Conservation (phyloP, 2,797 vertebrate genomes). For the Eidolon dupreanum region DNA sequence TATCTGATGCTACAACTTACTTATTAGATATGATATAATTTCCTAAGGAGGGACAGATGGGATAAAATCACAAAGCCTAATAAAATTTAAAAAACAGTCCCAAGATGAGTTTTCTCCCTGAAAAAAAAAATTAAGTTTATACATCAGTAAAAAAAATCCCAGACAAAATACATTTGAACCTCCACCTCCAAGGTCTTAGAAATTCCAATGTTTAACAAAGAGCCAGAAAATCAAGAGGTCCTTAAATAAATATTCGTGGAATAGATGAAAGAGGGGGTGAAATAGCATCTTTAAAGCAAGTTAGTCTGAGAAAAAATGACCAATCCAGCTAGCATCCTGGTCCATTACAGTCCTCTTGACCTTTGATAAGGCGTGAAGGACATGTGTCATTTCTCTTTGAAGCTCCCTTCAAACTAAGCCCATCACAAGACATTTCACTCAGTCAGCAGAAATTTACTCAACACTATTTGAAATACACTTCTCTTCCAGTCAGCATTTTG, state of each 20-base stretch:
- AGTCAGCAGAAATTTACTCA: neutral
- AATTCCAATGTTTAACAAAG: neutral
- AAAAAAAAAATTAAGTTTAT: neutral
- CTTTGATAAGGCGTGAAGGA: neutral
- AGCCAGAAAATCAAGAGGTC: neutral
- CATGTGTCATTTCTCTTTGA: neutral
- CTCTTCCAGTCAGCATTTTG: neutral
- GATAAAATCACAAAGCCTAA: slow-evolving; percentile 16
- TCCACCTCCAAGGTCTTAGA: neutral
- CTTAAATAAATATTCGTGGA: neutral
- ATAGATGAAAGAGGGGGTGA: neutral
- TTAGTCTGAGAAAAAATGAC: neutral
- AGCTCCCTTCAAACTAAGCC: neutral
- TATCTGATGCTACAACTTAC: slow-evolving; percentile 11
- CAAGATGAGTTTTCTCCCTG: neutral
- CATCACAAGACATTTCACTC: neutral
- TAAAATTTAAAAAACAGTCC: neutral
- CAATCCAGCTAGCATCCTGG: neutral
- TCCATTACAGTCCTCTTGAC: neutral
- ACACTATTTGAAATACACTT: neutral
- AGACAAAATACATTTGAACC: neutral
- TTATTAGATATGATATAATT: slow-evolving; percentile 19
- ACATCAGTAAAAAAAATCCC: neutral
- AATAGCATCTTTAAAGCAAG: neutral
- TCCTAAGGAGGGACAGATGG: neutral